Evolutionary conservation across 2,797 vertebrate species (phyloP).

Genomic region (Dendrocincla fuliginosa): DNA sequence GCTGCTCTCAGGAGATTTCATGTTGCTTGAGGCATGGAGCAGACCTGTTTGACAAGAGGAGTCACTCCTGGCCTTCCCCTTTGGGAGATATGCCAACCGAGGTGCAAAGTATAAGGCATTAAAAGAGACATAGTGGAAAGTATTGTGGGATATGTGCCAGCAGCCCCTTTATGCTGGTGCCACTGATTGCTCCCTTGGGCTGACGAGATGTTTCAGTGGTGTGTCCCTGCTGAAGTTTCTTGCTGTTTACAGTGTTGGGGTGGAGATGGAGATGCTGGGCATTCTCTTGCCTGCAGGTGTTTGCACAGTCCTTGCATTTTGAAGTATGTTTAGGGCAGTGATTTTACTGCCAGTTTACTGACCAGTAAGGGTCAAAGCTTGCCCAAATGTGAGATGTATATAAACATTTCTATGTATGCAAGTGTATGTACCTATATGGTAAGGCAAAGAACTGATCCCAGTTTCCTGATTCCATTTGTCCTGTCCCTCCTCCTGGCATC

Average conservation of each 20-base stretch:
- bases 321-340: not conserved
- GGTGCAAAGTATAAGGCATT: not conserved
- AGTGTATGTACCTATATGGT: rapidly evolving
- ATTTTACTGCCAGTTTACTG: not conserved
- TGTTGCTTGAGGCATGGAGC: rapidly evolving
- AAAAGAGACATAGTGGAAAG: not conserved
- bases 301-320: not conserved
- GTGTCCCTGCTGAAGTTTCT: not conserved
- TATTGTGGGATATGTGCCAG: not conserved
- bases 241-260: not conserved
- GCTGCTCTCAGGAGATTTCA: not conserved
- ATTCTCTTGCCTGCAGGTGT: not conserved
- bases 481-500: not conserved
- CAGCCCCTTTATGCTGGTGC: not conserved
- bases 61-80: not conserved
- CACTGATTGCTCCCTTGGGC: not conserved
- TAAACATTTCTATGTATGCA: not conserved
- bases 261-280: not conserved
- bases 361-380: not conserved
- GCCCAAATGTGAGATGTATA: not conserved
- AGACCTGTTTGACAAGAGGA: not conserved
- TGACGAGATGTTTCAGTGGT: not conserved
- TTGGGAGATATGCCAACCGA: not conserved
- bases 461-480: not conserved
- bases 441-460: not conserved